These are phyloP conservation scores for Platygyra sinensis DNA, from an alignment of 64 coral and sea anemone species.

Conservation along the genomic window DNA sequence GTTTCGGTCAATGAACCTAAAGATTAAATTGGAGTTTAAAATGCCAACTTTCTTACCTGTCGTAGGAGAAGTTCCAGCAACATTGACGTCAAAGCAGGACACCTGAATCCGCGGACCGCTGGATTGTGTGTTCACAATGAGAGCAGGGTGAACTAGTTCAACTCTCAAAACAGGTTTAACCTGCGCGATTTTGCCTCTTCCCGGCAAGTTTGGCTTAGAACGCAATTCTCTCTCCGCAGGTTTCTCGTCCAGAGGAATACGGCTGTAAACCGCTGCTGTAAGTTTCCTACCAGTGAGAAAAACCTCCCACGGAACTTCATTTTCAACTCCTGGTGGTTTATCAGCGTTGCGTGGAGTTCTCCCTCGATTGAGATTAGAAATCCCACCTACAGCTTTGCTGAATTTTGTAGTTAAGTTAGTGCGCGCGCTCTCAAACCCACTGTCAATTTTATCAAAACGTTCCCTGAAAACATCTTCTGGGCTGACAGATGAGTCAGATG, in stretches of 20 bases:
- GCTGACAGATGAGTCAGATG: not conserved
- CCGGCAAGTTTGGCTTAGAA: conserved; percentile 19
- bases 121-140: conserved; percentile 51
- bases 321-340: not conserved
- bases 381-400: not conserved
- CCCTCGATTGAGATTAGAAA: not conserved
- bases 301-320: conserved; percentile 72
- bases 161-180: conserved; percentile 73
- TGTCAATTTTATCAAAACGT: conserved; percentile 66
- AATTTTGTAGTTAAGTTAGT: not conserved
- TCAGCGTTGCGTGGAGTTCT: not conserved
- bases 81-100: conserved; percentile 73
- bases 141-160: conserved; percentile 75
- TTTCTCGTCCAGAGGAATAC: conserved; percentile 4
- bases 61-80: conserved; percentile 36
- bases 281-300: conserved; percentile 79
- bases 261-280: conserved; percentile 53
- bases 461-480: not conserved
- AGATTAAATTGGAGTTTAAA: too few relatives aligned
- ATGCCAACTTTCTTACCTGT: conserved; percentile 3
- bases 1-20: too few relatives aligned
- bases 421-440: conserved; percentile 71
- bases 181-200: not conserved
- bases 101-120: conserved; percentile 63
- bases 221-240: not conserved